phyloP scores from a whole-genome alignment of 2,888 invertebrate genomes.

The Trachelus stipa region DNA sequence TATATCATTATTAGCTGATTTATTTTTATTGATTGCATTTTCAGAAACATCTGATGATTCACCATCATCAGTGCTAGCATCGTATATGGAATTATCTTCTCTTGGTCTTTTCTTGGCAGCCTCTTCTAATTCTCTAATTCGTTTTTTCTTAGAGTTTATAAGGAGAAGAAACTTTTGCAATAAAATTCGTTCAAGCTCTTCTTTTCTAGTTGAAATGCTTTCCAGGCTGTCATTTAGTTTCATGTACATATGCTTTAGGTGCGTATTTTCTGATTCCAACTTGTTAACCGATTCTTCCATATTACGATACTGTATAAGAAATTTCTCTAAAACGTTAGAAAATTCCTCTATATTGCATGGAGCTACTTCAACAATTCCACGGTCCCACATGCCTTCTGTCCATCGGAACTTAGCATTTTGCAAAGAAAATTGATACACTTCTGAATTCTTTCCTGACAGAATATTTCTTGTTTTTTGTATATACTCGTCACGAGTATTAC shows the following conservation, averaged over 20 bases:
- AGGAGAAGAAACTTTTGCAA: neutral
- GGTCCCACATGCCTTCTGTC: neutral
- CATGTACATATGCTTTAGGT: neutral
- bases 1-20: neutral
- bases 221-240: neutral
- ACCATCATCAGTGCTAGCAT: neutral
- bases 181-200: neutral
- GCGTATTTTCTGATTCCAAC: neutral
- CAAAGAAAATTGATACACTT: neutral
- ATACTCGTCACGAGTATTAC: neutral
- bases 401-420: neutral
- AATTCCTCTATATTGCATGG: neutral
- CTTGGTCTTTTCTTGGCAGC: neutral
- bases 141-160: conserved; percentile 3
- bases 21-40: neutral
- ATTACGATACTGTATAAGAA: neutral
- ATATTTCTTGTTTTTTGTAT: neutral
- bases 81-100: neutral
- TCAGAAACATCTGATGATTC: neutral
- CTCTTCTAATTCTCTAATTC: conserved; percentile 2
- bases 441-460: neutral
- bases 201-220: neutral
- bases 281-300: neutral
- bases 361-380: neutral
- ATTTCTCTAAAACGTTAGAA: neutral